These are phyloP conservation scores for Amphipoea lucens DNA, from an alignment of 2,888 invertebrate genomes.

Conservation along the genomic window DNA sequence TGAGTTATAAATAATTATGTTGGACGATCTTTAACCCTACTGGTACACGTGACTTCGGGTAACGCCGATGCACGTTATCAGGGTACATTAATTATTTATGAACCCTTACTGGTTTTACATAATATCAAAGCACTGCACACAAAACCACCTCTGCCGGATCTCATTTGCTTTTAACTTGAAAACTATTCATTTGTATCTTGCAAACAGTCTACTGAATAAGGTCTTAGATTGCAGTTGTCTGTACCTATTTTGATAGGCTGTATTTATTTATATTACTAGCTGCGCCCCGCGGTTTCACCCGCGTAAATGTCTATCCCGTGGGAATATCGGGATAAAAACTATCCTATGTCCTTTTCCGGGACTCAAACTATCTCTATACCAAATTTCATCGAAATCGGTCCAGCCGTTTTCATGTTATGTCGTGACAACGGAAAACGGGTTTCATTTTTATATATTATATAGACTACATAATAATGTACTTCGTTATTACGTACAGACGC, in stretches of 20 bases:
- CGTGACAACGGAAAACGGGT: too few relatives aligned
- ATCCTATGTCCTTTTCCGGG: too few relatives aligned
- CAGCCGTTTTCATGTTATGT: too few relatives aligned
- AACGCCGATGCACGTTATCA: constrained; percentile 11
- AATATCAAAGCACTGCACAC: background rate
- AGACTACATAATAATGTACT: background rate
- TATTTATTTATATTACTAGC: background rate
- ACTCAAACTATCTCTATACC: too few relatives aligned
- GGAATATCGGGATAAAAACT: too few relatives aligned
- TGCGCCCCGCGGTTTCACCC: too few relatives aligned
- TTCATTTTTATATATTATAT: too few relatives aligned
- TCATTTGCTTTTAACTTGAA: background rate
- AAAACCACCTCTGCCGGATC: too few relatives aligned
- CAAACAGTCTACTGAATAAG: too few relatives aligned
- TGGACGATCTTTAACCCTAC: constrained; percentile 19
- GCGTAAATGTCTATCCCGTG: too few relatives aligned
- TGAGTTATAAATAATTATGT: constrained; percentile 12
- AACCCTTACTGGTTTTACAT: too few relatives aligned
- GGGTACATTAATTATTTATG: background rate
- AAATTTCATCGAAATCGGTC: too few relatives aligned
- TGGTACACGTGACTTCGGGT: constrained; percentile 24
- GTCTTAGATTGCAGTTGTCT: background rate
- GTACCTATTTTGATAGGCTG: background rate
- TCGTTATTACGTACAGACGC: background rate
- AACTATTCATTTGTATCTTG: background rate